A percentile compares a stretch with the other conserved stretches of the same genome.
These are phyloP conservation scores for Synaphobranchus kaupii DNA, from an alignment of 2,797 vertebrate genomes.

Conservation along the genomic window DNA sequence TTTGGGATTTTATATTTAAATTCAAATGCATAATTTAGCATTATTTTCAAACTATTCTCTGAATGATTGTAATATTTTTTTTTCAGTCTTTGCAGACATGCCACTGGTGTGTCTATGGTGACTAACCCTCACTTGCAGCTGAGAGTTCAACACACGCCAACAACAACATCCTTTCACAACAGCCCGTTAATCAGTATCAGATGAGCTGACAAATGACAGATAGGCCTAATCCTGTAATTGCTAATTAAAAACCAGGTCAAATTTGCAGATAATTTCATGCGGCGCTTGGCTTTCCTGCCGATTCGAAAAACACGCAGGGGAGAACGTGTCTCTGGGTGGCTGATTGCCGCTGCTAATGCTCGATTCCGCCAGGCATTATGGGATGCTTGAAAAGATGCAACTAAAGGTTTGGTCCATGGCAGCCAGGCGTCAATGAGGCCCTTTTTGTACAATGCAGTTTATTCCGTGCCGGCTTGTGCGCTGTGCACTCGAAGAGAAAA, in stretches of 20 bases:
- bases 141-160: neutral
- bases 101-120: neutral
- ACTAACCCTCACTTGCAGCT: neutral
- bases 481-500: neutral
- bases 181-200: conserved; percentile 4
- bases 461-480: neutral
- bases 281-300: conserved; percentile 4
- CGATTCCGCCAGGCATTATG: neutral
- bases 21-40: neutral
- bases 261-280: conserved; percentile 22
- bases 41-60: neutral
- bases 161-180: neutral
- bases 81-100: neutral
- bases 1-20: neutral
- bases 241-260: conserved; percentile 36
- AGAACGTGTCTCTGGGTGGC: neutral
- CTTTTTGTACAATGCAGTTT: neutral
- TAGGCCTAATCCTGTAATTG: conserved; percentile 25
- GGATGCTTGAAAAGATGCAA: neutral
- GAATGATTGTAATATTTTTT: neutral
- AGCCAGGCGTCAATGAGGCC: neutral
- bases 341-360: neutral
- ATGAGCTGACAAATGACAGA: conserved; percentile 11
- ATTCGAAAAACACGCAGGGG: neutral
- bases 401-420: neutral